Evolutionary conservation across 1,140 invertebrate species (phyloP).

Genomic region (Saccostrea echinata): DNA sequence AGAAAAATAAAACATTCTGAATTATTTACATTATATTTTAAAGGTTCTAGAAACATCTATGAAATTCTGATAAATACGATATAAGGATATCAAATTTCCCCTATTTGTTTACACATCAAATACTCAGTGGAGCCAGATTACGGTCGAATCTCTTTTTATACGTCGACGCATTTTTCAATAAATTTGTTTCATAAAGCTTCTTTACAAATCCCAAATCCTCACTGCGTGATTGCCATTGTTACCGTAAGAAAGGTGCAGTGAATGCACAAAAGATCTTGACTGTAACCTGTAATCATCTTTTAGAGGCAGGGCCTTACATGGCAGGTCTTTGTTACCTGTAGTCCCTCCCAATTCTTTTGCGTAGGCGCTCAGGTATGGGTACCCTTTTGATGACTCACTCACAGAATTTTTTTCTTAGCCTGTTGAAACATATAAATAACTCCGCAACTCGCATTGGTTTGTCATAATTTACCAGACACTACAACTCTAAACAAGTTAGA

Average conservation of each 20-base stretch:
- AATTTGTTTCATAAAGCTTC: not conserved
- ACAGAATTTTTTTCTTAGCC: not conserved
- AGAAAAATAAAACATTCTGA: not conserved
- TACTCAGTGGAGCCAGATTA: not conserved
- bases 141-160: not conserved
- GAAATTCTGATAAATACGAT: not conserved
- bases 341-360: not conserved
- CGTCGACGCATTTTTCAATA: not conserved
- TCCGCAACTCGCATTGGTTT: not conserved
- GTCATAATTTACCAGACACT: constrained; percentile 9
- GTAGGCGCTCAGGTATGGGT: constrained; percentile 25
- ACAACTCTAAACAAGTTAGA: not conserved
- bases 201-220: not conserved
- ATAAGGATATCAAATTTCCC: not conserved
- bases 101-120: constrained; percentile 13
- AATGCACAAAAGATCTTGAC: constrained; percentile 10
- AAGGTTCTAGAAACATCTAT: not conserved
- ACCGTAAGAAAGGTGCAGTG: not conserved
- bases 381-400: not conserved
- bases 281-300: not conserved
- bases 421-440: constrained; percentile 1
- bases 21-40: not conserved
- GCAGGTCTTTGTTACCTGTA: constrained; percentile 19
- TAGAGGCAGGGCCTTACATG: constrained; percentile 6
- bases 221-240: not conserved